Evolutionary conservation across 2,888 invertebrate species (phyloP).

Genomic region (Tryphoninae sp.): DNA sequence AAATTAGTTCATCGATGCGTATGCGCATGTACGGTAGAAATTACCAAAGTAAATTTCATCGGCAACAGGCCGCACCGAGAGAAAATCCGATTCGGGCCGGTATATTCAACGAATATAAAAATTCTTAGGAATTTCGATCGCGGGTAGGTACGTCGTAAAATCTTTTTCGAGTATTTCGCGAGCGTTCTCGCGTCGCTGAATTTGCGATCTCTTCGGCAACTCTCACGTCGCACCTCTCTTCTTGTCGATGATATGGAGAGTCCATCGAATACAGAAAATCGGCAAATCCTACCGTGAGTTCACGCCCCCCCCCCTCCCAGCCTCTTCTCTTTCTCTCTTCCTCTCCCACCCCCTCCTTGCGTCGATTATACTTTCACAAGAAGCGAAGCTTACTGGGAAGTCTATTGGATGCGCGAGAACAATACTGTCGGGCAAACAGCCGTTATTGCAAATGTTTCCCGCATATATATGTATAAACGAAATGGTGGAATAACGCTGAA

Average conservation of each 20-base stretch:
- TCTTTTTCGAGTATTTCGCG: constrained; percentile 33
- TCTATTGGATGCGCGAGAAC: constrained; percentile 37
- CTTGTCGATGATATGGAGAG: not conserved
- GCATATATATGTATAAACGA: constrained; percentile 33
- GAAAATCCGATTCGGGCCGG: constrained; percentile 14
- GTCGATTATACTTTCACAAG: constrained; percentile 34
- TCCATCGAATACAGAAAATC: constrained; percentile 34
- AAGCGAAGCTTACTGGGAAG: constrained; percentile 11
- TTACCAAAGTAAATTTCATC: constrained; percentile 53
- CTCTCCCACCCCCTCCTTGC: too few species aligned
- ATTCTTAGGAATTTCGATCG: constrained; percentile 27
- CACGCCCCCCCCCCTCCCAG: not conserved
- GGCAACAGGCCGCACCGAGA: not conserved
- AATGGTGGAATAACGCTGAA: constrained; percentile 49
- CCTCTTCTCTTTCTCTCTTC: too few species aligned
- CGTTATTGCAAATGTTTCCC: constrained; percentile 46
- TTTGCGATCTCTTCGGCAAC: constrained; percentile 17
- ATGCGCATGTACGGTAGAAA: constrained; percentile 33
- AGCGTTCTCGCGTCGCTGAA: constrained; percentile 20
- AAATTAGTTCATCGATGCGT: constrained; percentile 41
- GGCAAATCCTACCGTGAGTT: constrained; percentile 5
- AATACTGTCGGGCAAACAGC: constrained; percentile 40
- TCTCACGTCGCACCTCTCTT: not conserved
- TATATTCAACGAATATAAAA: constrained; percentile 39
- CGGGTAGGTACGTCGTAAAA: constrained; percentile 22